These are phyloP conservation scores for Peromyscus leucopus DNA, from an alignment of 2,113 vertebrate genomes.

Conservation along the genomic window DNA sequence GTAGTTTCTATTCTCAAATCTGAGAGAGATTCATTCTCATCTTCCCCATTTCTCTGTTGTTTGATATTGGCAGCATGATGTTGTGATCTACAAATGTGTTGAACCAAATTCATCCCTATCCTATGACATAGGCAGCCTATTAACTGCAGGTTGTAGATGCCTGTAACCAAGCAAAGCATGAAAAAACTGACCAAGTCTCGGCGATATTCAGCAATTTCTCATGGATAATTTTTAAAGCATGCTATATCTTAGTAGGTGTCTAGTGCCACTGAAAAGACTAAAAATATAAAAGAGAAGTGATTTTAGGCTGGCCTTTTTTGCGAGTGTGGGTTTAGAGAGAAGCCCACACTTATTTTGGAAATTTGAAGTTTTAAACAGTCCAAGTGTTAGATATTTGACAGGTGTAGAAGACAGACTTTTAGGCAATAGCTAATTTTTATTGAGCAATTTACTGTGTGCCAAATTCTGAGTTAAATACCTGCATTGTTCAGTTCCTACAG, in stretches of 20 bases:
- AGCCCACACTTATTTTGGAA: constrained; percentile 1
- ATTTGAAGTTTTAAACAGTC: constrained; percentile 34
- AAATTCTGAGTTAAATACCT: constrained; percentile 39
- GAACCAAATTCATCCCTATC: neutral
- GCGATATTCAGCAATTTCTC: constrained; percentile 32
- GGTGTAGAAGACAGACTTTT: constrained; percentile 20
- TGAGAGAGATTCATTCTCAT: neutral
- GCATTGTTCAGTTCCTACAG: constrained; percentile 49
- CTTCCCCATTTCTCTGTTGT: neutral
- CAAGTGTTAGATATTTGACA: constrained; percentile 18
- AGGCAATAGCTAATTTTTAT: constrained; percentile 39
- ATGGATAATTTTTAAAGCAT: constrained; percentile 34
- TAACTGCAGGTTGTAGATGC: neutral
- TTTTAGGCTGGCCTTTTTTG: constrained; percentile 24
- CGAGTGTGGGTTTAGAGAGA: neutral
- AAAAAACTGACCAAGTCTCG: neutral
- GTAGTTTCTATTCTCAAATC: constrained; percentile 20
- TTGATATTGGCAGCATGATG: neutral
- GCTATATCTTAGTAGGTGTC: constrained; percentile 21
- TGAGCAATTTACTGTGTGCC: neutral
- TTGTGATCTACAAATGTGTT: neutral
- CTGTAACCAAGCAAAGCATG: neutral
- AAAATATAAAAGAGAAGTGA: constrained; percentile 40
- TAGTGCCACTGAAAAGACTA: constrained; percentile 5
- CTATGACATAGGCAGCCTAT: neutral